Conservation (phyloP, 2,888 invertebrate species). For the Lepas anatifera region DNA sequence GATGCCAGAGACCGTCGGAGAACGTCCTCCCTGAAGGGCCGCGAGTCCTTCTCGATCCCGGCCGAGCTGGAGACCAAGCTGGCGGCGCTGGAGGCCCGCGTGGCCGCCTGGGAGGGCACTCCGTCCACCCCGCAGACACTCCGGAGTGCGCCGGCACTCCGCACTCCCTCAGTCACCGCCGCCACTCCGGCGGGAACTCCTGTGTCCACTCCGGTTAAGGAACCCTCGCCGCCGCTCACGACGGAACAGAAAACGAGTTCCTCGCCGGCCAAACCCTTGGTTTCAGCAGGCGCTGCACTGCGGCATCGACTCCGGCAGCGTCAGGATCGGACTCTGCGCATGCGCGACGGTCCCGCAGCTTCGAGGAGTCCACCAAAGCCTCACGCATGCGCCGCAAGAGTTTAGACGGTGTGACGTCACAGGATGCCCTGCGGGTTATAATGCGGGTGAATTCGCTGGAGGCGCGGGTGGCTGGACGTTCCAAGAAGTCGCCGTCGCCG, state of each 20-base stretch:
- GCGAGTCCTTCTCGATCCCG: slow-evolving; percentile 53
- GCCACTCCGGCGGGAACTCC: too few species aligned
- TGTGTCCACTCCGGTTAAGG: too few species aligned
- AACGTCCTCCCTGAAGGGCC: slow-evolving; percentile 66
- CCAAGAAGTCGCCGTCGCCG: background rate
- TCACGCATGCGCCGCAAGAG: slow-evolving; percentile 49
- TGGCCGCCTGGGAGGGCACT: slow-evolving; percentile 38
- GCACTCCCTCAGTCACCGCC: too few species aligned
- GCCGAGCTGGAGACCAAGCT: slow-evolving; percentile 77
- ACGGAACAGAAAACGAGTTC: too few species aligned
- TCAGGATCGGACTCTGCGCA: too few species aligned
- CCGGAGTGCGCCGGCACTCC: slow-evolving; percentile 32
- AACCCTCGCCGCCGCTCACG: too few species aligned
- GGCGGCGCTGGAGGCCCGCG: slow-evolving; percentile 64
- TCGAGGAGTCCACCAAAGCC: slow-evolving; percentile 26
- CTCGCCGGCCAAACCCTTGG: too few species aligned
- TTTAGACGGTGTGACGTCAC: slow-evolving; percentile 46
- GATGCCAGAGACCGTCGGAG: slow-evolving; percentile 66
- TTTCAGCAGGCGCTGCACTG: too few species aligned
- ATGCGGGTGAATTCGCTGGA: slow-evolving; percentile 63
- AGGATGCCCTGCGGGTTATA: slow-evolving; percentile 56
- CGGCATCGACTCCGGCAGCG: too few species aligned
- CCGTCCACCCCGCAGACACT: too few species aligned
- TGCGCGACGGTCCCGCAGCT: slow-evolving; percentile 24
- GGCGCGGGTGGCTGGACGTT: slow-evolving; percentile 48